Evolutionary conservation across 2,113 vertebrate genomes (phyloP).

Genomic region (sheep (Ovis aries)): DNA sequence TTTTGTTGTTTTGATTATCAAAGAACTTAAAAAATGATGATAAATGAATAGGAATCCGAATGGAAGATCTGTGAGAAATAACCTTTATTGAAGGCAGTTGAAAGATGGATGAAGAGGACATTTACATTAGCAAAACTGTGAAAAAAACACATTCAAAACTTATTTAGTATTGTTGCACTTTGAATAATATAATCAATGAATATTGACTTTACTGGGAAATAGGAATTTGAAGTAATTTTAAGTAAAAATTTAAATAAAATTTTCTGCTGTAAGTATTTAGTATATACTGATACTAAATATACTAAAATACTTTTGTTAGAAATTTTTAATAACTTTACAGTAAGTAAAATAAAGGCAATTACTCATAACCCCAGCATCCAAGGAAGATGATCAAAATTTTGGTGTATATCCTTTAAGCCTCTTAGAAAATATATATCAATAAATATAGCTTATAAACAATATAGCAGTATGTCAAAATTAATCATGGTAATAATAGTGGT

Average conservation of each 20-base stretch:
- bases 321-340: background rate
- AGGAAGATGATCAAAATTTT: background rate
- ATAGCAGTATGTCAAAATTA: background rate
- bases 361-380: background rate
- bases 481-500: background rate
- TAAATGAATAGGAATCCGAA: background rate
- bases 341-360: background rate
- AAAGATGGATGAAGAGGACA: background rate
- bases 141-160: background rate
- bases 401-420: background rate
- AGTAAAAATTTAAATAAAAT: background rate
- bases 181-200: background rate
- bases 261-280: background rate
- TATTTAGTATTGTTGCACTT: background rate
- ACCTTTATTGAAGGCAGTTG: background rate
- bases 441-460: background rate
- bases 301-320: background rate
- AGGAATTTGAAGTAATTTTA: background rate
- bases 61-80: background rate
- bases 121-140: background rate
- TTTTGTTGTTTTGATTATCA: background rate
- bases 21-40: background rate
- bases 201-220: background rate
- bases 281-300: background rate
- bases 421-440: background rate